Evolutionary conservation across 2,113 vertebrate species (phyloP), one percentile per base, ranked within the genome.

Genomic region (Damaliscus lunatus): DNA sequence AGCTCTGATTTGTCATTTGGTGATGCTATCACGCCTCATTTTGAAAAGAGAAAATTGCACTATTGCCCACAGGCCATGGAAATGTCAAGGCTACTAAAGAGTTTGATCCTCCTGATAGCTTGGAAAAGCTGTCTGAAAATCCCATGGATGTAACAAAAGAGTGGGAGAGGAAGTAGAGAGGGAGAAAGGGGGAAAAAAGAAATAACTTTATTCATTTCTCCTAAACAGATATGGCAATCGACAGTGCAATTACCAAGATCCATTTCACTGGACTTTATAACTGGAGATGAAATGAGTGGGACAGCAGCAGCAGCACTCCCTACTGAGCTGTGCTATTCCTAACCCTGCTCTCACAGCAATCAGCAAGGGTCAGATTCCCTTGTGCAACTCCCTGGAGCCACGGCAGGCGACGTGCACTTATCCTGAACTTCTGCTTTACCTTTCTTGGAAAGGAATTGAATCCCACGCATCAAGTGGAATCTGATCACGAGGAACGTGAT

Each of bases 261-360:
- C n/a, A 25, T 98, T 98, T 98, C 91, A 92, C 43, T 97, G 60
- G 36, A 60, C 97, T 98, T 98, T 97, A 97, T 97, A 98, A 94
- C 62, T 97, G 77, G 33, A 95, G 27, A 55, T 98, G 96, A 98
- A 91, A 97, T 92, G 88, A 98, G 95, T 98, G 90, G 96, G 77
- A 94, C n/a, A 33, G 60, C 31, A 33, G 14, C 14, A 64, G 60
- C 60, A 33, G 14, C 15, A 14, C 8, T 11, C 9, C 0, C 40
- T 77, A 43, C 2, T 21, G 71, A 80, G 33, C 12, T 52, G 19
- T 23, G 16, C 23, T 80, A 1, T 59, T 9, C 21, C n/a, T 57
- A 62, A 82, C n/a, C 5, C 11, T 55, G n/a, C 27, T 40, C 13
- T n/a, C 10, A n/a, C 11, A 53, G 17, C 23, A 5, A 10, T 55